A percentile compares a stretch with the other conserved stretches of the same genome.
Conservation (phyloP, 2,888 invertebrate species). For the Oxyteleia sp. region DNA sequence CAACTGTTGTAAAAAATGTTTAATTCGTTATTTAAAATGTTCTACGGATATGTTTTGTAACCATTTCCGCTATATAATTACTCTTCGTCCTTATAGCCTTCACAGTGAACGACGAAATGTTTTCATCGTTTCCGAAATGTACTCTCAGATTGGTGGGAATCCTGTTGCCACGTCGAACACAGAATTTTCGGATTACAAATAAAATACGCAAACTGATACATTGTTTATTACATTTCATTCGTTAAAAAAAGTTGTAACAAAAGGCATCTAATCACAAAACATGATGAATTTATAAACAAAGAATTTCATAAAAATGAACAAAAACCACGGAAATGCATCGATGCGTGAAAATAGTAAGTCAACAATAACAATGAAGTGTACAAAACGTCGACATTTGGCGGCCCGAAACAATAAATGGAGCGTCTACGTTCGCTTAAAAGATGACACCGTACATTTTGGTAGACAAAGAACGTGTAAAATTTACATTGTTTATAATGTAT, state of each 20-base stretch:
- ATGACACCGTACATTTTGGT: slow-evolving; percentile 19
- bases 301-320: neutral
- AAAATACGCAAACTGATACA: neutral
- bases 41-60: too few relatives aligned
- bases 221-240: too few relatives aligned
- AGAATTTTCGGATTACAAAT: too few relatives aligned
- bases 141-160: neutral
- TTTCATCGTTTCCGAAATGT: too few relatives aligned
- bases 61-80: neutral
- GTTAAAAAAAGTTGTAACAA: too few relatives aligned
- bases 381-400: neutral
- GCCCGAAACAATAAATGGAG: slow-evolving; percentile 6
- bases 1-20: too few relatives aligned
- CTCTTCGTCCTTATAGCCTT: neutral
- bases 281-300: neutral
- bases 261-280: neutral
- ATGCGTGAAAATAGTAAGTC: neutral
- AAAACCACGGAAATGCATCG: slow-evolving; percentile 2
- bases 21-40: too few relatives aligned
- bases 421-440: neutral
- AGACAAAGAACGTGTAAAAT: slow-evolving; percentile 46
- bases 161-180: neutral
- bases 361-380: neutral
- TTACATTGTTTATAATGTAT: slow-evolving; percentile 26
- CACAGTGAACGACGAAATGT: too few relatives aligned